Percentiles rank a stretch among this genome's conserved stretches.
phyloP scores from a whole-genome alignment of 1,140 invertebrate genomes.

The Stenopsyche tienmushanensis region DNA sequence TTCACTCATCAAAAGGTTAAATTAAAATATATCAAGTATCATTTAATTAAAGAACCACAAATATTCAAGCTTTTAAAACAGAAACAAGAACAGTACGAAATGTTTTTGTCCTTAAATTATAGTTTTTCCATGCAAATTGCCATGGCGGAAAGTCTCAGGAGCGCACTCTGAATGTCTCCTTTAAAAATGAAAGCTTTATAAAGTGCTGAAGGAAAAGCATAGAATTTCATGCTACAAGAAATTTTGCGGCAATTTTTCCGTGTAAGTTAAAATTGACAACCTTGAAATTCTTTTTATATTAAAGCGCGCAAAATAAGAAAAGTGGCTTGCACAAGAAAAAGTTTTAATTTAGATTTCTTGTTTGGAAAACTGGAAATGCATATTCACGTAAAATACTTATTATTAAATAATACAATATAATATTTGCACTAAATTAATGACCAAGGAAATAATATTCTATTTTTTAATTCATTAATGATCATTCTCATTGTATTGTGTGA shows the following conservation, averaged over 20 bases:
- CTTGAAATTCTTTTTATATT: no score
- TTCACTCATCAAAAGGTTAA: no score
- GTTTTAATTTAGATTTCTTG: conserved; percentile 19
- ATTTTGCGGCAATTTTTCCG: not conserved
- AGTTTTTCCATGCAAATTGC: conserved; percentile 18
- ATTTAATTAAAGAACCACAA: no score
- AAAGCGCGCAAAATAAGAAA: not conserved
- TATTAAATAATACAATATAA: no score
- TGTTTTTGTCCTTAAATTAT: conserved; percentile 13
- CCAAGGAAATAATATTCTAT: no score
- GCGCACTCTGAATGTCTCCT: conserved; percentile 1
- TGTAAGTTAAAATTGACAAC: no score
- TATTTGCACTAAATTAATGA: no score
- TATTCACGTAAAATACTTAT: not conserved
- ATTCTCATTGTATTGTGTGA: no score
- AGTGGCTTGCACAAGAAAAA: conserved; percentile 16
- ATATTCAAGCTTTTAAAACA: not conserved
- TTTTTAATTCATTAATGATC: no score
- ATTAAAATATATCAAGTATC: no score
- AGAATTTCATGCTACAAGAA: conserved; percentile 21
- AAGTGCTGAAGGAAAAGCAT: conserved; percentile 16
- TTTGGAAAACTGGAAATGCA: not conserved
- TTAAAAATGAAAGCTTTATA: conserved; percentile 19
- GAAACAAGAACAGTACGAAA: conserved; percentile 8
- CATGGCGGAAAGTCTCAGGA: not conserved